A percentile compares a stretch with the other conserved stretches of the same genome.
Conservation (phyloP, 2,797 vertebrate genomes). For the Monodelphis domestica region DNA sequence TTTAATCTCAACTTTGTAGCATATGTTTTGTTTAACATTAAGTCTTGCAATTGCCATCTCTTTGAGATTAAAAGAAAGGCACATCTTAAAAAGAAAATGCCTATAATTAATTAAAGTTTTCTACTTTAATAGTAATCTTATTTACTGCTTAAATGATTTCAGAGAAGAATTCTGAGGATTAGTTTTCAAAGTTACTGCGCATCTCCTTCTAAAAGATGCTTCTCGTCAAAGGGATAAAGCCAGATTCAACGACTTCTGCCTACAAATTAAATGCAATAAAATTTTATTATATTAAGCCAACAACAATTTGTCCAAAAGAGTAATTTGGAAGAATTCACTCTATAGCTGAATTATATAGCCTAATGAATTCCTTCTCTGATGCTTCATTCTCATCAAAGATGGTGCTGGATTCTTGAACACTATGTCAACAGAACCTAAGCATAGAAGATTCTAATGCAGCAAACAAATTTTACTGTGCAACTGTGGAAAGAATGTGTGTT, state of each 20-base stretch:
- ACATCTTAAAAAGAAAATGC: background rate
- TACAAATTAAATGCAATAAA: constrained; percentile 56
- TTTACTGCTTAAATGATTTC: background rate
- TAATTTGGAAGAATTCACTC: constrained; percentile 62
- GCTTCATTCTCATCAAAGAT: background rate
- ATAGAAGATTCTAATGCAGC: background rate
- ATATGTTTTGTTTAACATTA: background rate
- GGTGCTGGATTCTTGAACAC: background rate
- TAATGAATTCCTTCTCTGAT: constrained; percentile 23
- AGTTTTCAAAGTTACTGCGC: background rate
- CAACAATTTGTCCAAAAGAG: constrained; percentile 63
- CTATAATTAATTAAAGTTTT: background rate
- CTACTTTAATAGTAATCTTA: background rate
- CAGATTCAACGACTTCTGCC: background rate
- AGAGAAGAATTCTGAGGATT: background rate
- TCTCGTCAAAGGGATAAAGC: background rate
- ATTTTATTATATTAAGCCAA: constrained; percentile 59
- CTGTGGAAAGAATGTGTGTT: background rate
- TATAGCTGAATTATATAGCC: constrained; percentile 53
- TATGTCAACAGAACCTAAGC: background rate
- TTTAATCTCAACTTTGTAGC: background rate
- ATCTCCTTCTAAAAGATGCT: background rate
- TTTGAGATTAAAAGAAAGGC: background rate
- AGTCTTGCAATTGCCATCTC: background rate
- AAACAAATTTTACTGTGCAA: background rate